Evolutionary conservation across 1,140 invertebrate species (phyloP), one percentile per base, ranked within the genome.

Genomic region (Polyergus mexicanus): DNA sequence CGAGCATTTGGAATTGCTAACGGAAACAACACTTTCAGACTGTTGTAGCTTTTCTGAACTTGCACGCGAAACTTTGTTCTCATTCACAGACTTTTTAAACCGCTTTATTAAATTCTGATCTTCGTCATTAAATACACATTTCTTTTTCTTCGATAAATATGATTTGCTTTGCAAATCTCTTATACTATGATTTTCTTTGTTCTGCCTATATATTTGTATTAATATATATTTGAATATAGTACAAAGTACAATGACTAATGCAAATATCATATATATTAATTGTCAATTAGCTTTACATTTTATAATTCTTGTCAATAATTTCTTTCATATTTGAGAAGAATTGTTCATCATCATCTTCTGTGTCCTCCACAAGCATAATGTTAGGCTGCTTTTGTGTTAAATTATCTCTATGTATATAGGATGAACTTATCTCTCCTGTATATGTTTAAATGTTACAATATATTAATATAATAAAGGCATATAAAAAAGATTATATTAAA

Each of bases 341-440:
- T 16, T 84, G 19, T 19, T 89, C 88, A 25, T 89, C 88, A 4
- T 89, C 66, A 3, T 89, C 85, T 25, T 65, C 68, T 5, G 44
- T 19, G 10, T 22, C 56, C 11, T 44, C 38, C 11, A 68, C 6
- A 41, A 28, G 32, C 35, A 5, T 22, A 16, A n/a, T 16, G 3
- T 8, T 72, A 56, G 58, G 0, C 16, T 69, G 44, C n/a, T 41
- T 84, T 19, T 62, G 35, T 7, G 6, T 74, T 44, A 89, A 74
- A 51, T 11, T 78, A 10, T 84, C 47, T n/a, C 88, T 83, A 6
- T 60, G 58, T 74, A 89, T 84, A n/a, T 13, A 35, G 47, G 11
- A 41, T 62, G 88, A 89, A 38, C 51, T 89, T 66, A 89, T 78
- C 3, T 89, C 71, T 62, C 76, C 88, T 89, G 62, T n/a, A 72